These are phyloP conservation scores for Tarsius wallacei DNA, from an alignment of 2,797 vertebrate genomes.

Conservation along the genomic window DNA sequence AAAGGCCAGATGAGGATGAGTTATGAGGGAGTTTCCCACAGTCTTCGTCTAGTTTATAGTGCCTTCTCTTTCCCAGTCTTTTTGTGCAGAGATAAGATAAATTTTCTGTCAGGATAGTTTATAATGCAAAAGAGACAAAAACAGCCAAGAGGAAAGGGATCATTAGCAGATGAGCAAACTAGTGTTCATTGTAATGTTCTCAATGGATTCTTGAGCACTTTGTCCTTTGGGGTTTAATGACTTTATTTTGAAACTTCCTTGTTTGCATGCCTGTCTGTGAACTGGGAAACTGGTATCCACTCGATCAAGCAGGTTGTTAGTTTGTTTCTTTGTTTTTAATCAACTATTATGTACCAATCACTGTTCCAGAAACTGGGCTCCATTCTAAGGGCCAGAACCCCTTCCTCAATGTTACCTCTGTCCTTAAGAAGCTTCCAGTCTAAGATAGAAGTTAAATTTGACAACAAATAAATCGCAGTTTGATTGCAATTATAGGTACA, in stretches of 20 bases:
- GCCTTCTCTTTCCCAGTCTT: not conserved
- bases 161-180: not conserved
- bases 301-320: not conserved
- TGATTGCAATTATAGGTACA: not conserved
- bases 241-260: not conserved
- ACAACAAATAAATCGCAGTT: not conserved
- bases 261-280: not conserved
- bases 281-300: not conserved
- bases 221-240: not conserved
- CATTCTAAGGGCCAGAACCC: not conserved
- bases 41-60: not conserved
- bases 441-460: not conserved
- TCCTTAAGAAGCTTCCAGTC: not conserved
- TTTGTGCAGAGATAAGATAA: not conserved
- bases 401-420: not conserved
- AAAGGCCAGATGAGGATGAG: not conserved
- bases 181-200: not conserved
- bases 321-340: not conserved
- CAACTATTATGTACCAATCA: no score
- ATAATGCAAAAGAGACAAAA: not conserved
- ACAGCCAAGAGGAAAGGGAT: not conserved
- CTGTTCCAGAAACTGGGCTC: not conserved
- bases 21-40: not conserved
- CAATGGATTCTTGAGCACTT: not conserved
- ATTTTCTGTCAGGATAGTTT: not conserved